Base-by-base conservation (phyloP, 2,888 invertebrate genomes). In the Eucera pruinosa region DNA sequence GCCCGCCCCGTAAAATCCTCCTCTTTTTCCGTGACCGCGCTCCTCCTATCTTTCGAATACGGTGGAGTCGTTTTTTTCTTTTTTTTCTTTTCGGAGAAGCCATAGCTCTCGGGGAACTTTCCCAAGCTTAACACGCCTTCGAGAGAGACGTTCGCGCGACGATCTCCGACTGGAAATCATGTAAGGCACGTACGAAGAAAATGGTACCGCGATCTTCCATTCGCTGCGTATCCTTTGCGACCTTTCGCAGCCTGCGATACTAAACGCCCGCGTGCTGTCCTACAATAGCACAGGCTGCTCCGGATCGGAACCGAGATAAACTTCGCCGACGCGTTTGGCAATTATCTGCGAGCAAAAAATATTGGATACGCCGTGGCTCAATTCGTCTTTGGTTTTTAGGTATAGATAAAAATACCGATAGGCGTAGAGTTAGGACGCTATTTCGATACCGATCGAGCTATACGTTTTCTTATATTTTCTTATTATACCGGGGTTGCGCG, bases 171-270 rank as follows among this genome's bases (percentile, higher is more conserved):
- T 43, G 2, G 33, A 27, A 23, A 45, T 55, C 57, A 39, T 47
- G 62, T 47, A 45, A 7, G 27, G 30, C 65, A 69, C 69, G 78
- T 69, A 69, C 50, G 48, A 27, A 33, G 65, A 45, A 61, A 69
- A 72, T 67, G 57, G 45, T 45, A 36, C 23, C 48, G 41, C 60
- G 66, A n/a, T n/a, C n/a, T 72, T 61, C 20, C 15, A 55, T 36
- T 47, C 39, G 45, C 45, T 6, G 30, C 47, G 48, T 30, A 52
- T 23, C 33, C 57, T 41, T 23, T 11, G 1, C 30, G 20, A 25
- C 57, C 20, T 36, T 27, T 13, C 64, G 33, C n/a, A 58, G 48
- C 23, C 25, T 30, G 13, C 39, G 47, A 20, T 33, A 25, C 25
- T 43, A 13, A 36, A 50, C n/a, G n/a, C 27, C 23, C 30, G 55